phyloP scores from a whole-genome alignment of 2,888 invertebrate species.

The Caenorhabditis sp. region DNA sequence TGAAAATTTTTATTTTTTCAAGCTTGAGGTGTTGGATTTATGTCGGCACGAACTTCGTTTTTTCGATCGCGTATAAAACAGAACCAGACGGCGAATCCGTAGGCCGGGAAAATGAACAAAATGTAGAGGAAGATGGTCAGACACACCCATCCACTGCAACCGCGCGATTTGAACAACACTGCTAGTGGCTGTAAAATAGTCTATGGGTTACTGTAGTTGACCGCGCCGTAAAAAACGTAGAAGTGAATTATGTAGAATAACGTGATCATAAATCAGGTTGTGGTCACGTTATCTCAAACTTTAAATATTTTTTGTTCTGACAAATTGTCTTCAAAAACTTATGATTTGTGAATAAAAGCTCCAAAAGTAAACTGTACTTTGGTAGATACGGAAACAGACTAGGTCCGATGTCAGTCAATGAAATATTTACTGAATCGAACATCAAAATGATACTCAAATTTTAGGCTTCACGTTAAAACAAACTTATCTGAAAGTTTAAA shows the following conservation, averaged over 20 bases:
- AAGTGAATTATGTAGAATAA: no score
- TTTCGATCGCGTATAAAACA: conserved; percentile 36
- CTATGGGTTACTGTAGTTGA: background rate
- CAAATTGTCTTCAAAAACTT: no score
- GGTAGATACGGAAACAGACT: no score
- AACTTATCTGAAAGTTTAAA: background rate
- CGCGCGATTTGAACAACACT: conserved; percentile 36
- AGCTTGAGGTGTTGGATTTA: background rate
- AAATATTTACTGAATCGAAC: no score
- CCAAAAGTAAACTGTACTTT: no score
- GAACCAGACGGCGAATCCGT: conserved; percentile 31
- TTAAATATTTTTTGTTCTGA: no score
- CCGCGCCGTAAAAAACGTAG: no score
- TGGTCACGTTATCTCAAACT: no score
- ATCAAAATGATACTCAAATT: no score
- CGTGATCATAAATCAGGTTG: background rate
- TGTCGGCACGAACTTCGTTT: conserved; percentile 28
- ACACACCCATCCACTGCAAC: conserved; percentile 21
- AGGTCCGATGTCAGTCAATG: no score
- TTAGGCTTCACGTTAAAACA: no score
- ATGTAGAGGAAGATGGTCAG: conserved; percentile 30
- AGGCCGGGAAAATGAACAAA: conserved; percentile 28
- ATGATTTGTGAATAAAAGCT: no score
- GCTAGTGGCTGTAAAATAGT: conserved; percentile 31
- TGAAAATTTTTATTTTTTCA: background rate